Evolutionary conservation across 2,113 vertebrate species (phyloP), one percentile per base, ranked within the genome.

Genomic region (Platysteira castanea): DNA sequence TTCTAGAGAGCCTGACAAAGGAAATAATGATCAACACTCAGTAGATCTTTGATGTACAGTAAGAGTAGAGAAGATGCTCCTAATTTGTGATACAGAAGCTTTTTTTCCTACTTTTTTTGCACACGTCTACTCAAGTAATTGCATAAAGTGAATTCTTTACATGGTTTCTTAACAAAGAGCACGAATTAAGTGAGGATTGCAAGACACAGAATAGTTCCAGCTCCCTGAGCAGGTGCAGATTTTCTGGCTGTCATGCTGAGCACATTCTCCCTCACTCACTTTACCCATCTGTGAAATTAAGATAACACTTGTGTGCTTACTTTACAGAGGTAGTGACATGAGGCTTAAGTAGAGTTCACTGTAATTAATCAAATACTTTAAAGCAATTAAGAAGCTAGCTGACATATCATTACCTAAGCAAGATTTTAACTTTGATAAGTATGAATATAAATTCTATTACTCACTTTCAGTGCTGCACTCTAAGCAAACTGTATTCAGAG

Each of bases 241-340:
- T 95, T 87, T 82, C 82, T 65, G 46, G 57, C 74, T 91, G 67
- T 69, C 84, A 85, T 76, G 49, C 81, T 89, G 67, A 94, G 57
- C 65, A 82, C 81, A 79, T 53, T 78, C 35, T 49, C 49, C 16
- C 54, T 79, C 70, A 10, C 68, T 70, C 64, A 80, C 19, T 88
- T 80, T 84, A 69, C 37, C 61, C 87, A 87, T 46, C 74, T 96
- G 84, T 94, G 87, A 96, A 95, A 95, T 73, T 68, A 54, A 95
- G 84, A 73, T 82, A 97, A 81, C 69, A 94, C 61, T 87, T 76
- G 14, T 35, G 44, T 22, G 46, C 31, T 61, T 82, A 52, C 50
- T 64, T 84, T 84, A 94, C 42, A 84, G 41, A 91, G 31, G 49
- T 39, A 73, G 57, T 18, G 33, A 89, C 18, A 17, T 64, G 53